Conservation (phyloP, 2,113 vertebrate genomes). For the Datnioides undecimradiatus region DNA sequence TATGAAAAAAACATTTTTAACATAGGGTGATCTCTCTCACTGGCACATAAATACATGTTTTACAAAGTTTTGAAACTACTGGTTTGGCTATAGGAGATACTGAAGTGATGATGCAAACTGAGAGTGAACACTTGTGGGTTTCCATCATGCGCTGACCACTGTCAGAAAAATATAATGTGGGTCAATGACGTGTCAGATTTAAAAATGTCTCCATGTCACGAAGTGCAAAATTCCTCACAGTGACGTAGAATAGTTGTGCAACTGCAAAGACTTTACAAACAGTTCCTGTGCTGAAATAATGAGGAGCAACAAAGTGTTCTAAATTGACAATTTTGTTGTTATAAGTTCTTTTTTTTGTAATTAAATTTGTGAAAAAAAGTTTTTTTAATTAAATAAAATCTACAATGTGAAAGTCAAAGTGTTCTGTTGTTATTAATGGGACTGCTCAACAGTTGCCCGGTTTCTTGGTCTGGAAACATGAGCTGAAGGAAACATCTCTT, state of each 20-base stretch:
- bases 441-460: neutral
- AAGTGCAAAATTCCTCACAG: conserved; percentile 27
- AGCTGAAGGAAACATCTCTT: neutral
- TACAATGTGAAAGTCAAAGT: neutral
- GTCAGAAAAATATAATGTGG: no score
- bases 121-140: neutral
- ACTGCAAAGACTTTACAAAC: neutral
- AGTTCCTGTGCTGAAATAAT: neutral
- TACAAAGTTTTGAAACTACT: neutral
- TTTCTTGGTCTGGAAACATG: neutral
- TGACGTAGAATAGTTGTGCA: neutral
- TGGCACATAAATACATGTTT: neutral
- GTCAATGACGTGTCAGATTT: neutral
- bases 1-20: neutral
- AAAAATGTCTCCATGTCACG: conserved; percentile 16
- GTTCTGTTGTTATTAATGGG: neutral
- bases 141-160: neutral
- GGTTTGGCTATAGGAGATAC: neutral
- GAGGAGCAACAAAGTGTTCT: neutral
- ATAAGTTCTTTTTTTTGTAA: conserved; percentile 12
- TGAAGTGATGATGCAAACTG: neutral
- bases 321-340: neutral
- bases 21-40: neutral
- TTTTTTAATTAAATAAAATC: conserved; percentile 49
- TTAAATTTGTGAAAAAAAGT: conserved; percentile 2